Evolutionary conservation across 2,888 invertebrate genomes (phyloP).

Genomic region (Lasioglossum malachurum): DNA sequence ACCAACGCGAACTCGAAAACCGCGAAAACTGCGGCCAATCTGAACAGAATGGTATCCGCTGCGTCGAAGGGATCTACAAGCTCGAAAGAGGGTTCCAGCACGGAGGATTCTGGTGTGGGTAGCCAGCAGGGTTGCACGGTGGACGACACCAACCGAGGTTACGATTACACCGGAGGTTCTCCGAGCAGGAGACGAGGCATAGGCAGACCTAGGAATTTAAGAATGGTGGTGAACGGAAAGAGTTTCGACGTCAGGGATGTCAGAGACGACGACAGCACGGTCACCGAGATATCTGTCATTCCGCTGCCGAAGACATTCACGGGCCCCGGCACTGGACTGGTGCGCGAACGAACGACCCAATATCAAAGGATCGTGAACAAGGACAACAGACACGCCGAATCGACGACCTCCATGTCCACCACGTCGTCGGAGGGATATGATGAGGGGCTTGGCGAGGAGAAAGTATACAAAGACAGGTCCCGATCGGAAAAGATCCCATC

Average conservation of each 20-base stretch:
- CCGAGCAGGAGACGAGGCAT: constrained; percentile 78
- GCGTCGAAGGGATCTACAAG: constrained; percentile 86
- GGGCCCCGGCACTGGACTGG: constrained; percentile 83
- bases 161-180: constrained; percentile 81
- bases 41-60: constrained; percentile 87
- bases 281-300: constrained; percentile 88
- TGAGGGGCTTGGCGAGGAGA: constrained; percentile 88
- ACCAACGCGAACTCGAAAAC: constrained; percentile 88
- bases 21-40: constrained; percentile 91
- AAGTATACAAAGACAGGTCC: constrained; percentile 90
- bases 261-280: constrained; percentile 88
- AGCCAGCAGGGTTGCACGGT: constrained; percentile 80
- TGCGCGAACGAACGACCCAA: constrained; percentile 85
- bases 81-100: constrained; percentile 87
- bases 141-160: constrained; percentile 77
- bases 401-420: constrained; percentile 83
- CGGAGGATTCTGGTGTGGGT: constrained; percentile 89
- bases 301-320: constrained; percentile 87
- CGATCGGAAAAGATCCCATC: constrained; percentile 86
- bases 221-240: constrained; percentile 91
- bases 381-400: constrained; percentile 82
- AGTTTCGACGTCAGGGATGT: constrained; percentile 92
- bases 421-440: constrained; percentile 85
- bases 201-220: constrained; percentile 89
- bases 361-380: constrained; percentile 85